Percentiles rank a stretch among this genome's conserved stretches.
Evolutionary conservation across 2,797 vertebrate genomes (phyloP).

Genomic region (Danio albolineatus): DNA sequence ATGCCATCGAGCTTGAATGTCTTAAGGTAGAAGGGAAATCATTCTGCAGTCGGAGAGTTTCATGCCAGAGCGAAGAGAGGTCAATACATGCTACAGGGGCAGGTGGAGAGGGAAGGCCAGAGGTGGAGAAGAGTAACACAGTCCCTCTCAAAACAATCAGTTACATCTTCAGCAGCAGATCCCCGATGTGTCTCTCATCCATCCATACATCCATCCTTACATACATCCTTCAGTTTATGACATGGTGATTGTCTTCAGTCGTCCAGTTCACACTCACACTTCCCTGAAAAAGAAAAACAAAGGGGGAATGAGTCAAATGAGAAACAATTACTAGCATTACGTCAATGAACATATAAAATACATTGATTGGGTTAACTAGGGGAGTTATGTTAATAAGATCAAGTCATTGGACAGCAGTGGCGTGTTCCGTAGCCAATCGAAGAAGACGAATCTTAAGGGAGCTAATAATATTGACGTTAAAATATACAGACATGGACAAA

Average conservation of each 20-base stretch:
- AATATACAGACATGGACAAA: background rate
- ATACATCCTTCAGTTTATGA: slow-evolving; percentile 4
- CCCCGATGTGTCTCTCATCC: background rate
- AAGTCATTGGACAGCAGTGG: too few relatives aligned
- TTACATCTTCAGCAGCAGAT: slow-evolving; percentile 29
- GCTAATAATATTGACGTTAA: too few relatives aligned
- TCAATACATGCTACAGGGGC: slow-evolving; percentile 1
- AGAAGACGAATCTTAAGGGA: too few relatives aligned
- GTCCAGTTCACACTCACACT: slow-evolving; percentile 60
- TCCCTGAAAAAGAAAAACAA: slow-evolving; percentile 72
- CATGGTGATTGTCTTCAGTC: slow-evolving; percentile 16
- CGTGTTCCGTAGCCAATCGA: too few relatives aligned
- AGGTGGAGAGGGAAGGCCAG: slow-evolving; percentile 1
- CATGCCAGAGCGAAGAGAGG: slow-evolving; percentile 31
- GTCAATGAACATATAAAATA: too few relatives aligned
- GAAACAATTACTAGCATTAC: too few relatives aligned
- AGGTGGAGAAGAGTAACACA: background rate
- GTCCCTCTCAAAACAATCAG: slow-evolving; percentile 7
- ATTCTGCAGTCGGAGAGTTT: slow-evolving; percentile 28
- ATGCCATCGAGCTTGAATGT: slow-evolving; percentile 26
- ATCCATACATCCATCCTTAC: background rate
- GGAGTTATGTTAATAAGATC: too few relatives aligned
- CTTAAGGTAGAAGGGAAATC: slow-evolving; percentile 23
- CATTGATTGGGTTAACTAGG: too few relatives aligned
- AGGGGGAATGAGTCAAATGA: background rate